Base-by-base conservation (phyloP, 2,113 vertebrate species). In the Stomatorhinus ivindoensis region DNA sequence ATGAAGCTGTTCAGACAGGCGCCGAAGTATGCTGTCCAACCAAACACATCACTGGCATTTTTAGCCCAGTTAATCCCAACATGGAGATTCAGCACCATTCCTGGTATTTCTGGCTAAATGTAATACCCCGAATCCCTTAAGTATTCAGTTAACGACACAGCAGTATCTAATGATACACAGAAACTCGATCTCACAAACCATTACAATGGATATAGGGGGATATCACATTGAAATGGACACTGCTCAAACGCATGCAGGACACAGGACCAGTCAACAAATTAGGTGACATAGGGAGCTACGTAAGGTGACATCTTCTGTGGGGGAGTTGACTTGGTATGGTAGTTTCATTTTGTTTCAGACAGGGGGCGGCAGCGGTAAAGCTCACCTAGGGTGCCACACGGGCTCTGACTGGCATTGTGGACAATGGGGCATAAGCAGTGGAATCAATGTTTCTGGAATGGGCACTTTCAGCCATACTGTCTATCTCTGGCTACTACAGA, bases 1-100 rank as follows among this genome's bases (percentile, higher is more conserved):
- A 99, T 97, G 91, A 99, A 99, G 95, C 98, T 98, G 95, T 99
- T 99, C 21, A 99, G 94, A 1, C 96, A 95, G 91, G 98, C 96
- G 86, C 98, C 98, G 39, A 99, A 99, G 92, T 97, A 99, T 5
- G 97, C 98, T 99, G 94, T 21, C 1, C 13, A 85, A 82, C 6
- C 48, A 61, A 15, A 61, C 13, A 87, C 15, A 46, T 31, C 47
- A 86, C n/a, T 86, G 48, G 17, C 27, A 69, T 69, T 13, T 13
- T 31, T 31, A 65, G 8, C 58, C 24, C 31, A 13, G 11, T 76
- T 76, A 76, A 17, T 76, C 1, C 69, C 69, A 2, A 76, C 31
- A 13, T 3, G 69, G 31, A 7, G 27, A 39, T 15, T 76, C 69
- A 17, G 69, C 15, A 39, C 13, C 3, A 76, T 39, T 39, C 13